phyloP scores from a whole-genome alignment of 2,797 vertebrate genomes.

The Malurus leucopterus region DNA sequence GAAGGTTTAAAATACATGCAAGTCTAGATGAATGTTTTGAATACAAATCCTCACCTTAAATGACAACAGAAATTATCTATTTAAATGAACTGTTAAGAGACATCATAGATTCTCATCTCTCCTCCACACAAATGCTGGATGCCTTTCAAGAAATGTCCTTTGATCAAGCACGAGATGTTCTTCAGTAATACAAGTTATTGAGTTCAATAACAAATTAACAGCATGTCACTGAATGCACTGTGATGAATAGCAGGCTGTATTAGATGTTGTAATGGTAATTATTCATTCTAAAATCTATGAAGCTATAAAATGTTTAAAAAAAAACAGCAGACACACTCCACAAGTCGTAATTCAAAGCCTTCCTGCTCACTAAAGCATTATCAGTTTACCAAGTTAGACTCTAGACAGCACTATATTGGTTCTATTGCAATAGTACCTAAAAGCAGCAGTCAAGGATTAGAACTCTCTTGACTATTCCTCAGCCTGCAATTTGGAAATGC shows the following conservation, averaged over 20 bases:
- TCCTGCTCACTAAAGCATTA: neutral
- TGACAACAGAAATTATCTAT: neutral
- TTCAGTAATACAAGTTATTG: neutral
- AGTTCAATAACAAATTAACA: slow-evolving; percentile 17
- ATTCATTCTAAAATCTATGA: neutral
- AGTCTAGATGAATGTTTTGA: neutral
- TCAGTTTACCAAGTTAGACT: neutral
- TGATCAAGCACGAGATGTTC: slow-evolving; percentile 27
- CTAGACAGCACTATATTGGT: neutral
- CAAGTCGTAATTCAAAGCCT: neutral
- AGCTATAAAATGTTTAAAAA: neutral
- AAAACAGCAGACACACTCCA: neutral
- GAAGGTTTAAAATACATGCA: neutral
- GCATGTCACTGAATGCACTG: neutral
- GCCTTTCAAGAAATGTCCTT: slow-evolving; percentile 37
- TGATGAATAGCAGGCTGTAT: neutral
- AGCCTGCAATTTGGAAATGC: neutral
- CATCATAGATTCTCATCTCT: slow-evolving; percentile 9
- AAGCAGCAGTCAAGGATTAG: neutral
- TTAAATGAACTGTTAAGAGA: neutral
- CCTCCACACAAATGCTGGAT: neutral
- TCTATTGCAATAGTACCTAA: neutral
- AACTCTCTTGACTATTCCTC: neutral
- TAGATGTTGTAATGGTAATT: slow-evolving; percentile 5
- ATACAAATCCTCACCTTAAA: neutral